A percentile compares a stretch with the other conserved stretches of the same genome.
phyloP scores from a whole-genome alignment of 2,888 invertebrate species.

The Drosophila pullipes region DNA sequence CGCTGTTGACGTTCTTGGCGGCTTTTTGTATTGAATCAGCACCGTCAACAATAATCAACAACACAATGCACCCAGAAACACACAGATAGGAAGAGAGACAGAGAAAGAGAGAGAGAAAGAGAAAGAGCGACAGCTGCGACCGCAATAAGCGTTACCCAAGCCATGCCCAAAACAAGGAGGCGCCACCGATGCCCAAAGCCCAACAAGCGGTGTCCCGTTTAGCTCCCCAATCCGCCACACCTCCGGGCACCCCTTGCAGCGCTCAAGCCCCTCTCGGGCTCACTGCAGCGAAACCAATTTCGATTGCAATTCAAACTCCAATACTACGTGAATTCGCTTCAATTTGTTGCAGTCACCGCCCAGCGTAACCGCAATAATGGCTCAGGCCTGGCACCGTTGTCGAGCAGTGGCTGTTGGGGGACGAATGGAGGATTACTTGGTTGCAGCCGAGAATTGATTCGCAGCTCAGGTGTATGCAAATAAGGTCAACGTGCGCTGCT shows the following conservation, averaged over 20 bases:
- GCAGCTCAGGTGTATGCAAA: conserved; percentile 72
- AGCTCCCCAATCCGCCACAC: background rate
- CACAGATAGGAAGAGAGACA: background rate
- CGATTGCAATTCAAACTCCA: conserved; percentile 82
- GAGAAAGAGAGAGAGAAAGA: background rate
- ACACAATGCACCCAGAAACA: conserved; percentile 36
- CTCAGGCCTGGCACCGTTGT: background rate
- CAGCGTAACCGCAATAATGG: conserved; percentile 68
- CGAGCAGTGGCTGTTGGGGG: background rate
- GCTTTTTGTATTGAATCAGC: conserved; percentile 79
- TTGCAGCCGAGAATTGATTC: conserved; percentile 76
- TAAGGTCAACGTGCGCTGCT: conserved; percentile 79
- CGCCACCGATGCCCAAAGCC: background rate
- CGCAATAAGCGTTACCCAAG: conserved; percentile 54
- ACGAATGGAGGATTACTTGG: background rate
- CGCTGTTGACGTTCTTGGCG: conserved; percentile 40
- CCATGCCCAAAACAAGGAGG: background rate
- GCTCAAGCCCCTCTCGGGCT: background rate
- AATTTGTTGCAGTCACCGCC: conserved; percentile 75
- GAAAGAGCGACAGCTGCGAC: conserved; percentile 32
- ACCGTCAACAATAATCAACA: conserved; percentile 82
- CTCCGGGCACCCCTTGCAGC: background rate
- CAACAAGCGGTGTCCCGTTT: conserved; percentile 9
- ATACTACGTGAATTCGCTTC: conserved; percentile 80
- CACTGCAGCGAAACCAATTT: conserved; percentile 72